Percentiles rank a stretch among this genome's conserved stretches.
These are phyloP conservation scores for Alentia gelatinosa DNA, from an alignment of 2,888 invertebrate species.

Conservation along the genomic window DNA sequence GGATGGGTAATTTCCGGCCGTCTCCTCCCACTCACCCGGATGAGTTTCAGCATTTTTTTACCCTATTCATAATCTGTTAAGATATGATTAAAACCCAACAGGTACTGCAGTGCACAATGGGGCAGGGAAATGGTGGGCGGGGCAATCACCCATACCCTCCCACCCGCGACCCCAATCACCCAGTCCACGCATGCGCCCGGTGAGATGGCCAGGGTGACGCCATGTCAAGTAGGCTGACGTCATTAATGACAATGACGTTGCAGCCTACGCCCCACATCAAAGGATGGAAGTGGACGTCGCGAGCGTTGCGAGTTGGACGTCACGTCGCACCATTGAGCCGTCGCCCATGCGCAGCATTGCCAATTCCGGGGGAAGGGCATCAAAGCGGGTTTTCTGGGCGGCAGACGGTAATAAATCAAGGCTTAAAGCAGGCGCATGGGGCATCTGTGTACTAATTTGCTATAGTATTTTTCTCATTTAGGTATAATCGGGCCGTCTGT, in stretches of 20 bases:
- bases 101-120: background rate
- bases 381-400: background rate
- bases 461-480: background rate
- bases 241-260: constrained; percentile 1
- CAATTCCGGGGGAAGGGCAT: background rate
- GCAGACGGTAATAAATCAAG: background rate
- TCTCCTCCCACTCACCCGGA: constrained; percentile 15
- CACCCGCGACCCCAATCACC: background rate
- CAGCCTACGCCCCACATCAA: background rate
- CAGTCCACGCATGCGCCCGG: constrained; percentile 29
- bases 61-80: constrained; percentile 19
- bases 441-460: background rate
- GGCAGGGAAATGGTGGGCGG: background rate
- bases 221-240: constrained; percentile 35
- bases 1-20: constrained; percentile 38
- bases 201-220: background rate
- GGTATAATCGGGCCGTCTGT: constrained; percentile 30
- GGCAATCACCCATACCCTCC: background rate
- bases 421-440: background rate
- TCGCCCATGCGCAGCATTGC: constrained; percentile 23
- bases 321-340: constrained; percentile 36
- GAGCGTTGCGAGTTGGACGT: background rate
- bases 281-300: background rate
- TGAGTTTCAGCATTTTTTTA: constrained; percentile 15
- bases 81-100: constrained; percentile 31